These are phyloP conservation scores for Iselma pallidipennis DNA, from an alignment of 2,888 invertebrate genomes.

Conservation along the genomic window DNA sequence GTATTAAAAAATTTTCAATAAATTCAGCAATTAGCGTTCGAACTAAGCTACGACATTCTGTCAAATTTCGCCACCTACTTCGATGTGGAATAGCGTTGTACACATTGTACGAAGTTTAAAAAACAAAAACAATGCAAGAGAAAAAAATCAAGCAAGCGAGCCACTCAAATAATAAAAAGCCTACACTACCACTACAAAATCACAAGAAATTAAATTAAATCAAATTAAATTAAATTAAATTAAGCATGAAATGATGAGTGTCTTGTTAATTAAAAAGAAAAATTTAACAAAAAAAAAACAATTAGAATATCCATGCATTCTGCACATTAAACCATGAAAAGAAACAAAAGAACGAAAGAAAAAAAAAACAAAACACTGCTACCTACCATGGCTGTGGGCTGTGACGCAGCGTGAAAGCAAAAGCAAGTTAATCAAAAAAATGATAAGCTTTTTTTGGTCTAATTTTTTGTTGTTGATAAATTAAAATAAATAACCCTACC, in stretches of 20 bases:
- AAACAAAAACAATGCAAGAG: background rate
- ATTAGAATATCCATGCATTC: constrained; percentile 10
- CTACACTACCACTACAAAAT: no score
- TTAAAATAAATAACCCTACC: constrained; percentile 6
- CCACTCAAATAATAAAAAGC: background rate
- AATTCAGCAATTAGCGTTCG: no score
- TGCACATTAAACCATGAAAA: no score
- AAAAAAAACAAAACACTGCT: constrained; percentile 44
- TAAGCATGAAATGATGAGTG: constrained; percentile 10
- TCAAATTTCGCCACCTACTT: no score
- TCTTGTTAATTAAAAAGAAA: background rate
- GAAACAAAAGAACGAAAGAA: constrained; percentile 16
- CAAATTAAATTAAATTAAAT: constrained; percentile 8
- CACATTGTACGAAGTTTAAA: no score
- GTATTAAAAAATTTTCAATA: no score
- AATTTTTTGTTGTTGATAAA: no score
- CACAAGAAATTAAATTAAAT: background rate
- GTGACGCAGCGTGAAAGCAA: constrained; percentile 57
- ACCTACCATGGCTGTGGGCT: constrained; percentile 59
- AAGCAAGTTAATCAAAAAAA: constrained; percentile 52
- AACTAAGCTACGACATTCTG: no score
- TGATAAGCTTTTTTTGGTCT: constrained; percentile 28
- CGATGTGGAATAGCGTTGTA: no score
- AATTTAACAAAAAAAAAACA: no score
- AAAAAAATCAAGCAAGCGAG: background rate